Percentiles rank a stretch among this genome's conserved stretches.
phyloP scores from a whole-genome alignment of 2,797 vertebrate genomes.

The Coreius guichenoti region DNA sequence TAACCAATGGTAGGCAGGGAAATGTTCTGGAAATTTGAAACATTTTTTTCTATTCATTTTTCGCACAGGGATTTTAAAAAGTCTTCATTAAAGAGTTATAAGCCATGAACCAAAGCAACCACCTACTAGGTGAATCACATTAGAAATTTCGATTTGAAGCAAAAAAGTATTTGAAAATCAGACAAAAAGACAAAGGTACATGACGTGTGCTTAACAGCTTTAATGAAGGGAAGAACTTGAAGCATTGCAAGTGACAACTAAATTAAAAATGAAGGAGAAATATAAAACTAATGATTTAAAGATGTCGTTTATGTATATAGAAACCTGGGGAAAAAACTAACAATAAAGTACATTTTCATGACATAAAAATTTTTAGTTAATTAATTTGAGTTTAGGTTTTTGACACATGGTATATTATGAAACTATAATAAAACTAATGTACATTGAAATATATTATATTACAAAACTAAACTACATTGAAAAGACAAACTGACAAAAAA shows the following conservation, averaged over 20 bases:
- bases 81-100: not conserved
- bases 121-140: not conserved
- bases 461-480: not conserved
- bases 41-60: not conserved
- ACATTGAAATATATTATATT: not conserved
- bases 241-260: not conserved
- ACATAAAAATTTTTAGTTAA: not conserved
- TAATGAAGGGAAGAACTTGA: not conserved
- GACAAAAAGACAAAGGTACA: not conserved
- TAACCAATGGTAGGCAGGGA: not conserved
- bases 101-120: not conserved
- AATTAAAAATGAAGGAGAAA: not conserved
- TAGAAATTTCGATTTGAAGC: not conserved
- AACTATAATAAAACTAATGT: not conserved
- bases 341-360: not conserved
- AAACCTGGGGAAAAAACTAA: not conserved
- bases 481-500: not conserved
- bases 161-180: not conserved
- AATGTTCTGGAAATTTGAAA: not conserved
- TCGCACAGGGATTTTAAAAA: not conserved
- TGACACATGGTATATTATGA: not conserved
- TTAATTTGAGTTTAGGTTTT: not conserved
- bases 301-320: not conserved
- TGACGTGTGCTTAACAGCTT: not conserved
- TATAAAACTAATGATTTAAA: not conserved